phyloP scores from a whole-genome alignment of 2,888 invertebrate genomes.

The Eilema caniola region DNA sequence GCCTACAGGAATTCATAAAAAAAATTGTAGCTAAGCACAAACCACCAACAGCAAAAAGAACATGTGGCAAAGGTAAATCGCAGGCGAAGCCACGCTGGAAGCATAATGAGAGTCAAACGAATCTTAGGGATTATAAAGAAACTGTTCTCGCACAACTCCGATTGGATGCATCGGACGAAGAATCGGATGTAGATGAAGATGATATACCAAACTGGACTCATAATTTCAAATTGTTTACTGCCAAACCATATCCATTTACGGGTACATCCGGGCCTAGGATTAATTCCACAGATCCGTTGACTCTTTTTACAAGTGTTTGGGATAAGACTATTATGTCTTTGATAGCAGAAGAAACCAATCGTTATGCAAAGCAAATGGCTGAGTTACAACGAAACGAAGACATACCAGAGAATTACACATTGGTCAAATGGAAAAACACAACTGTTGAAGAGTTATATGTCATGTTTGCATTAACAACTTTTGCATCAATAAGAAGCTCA shows the following conservation, averaged over 20 bases:
- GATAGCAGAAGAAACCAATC: constrained; percentile 15
- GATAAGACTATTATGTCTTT: constrained; percentile 18
- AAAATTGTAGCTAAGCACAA: neutral
- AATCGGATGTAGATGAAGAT: neutral
- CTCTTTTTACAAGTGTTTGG: constrained; percentile 16
- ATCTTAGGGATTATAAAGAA: neutral
- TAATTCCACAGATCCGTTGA: constrained; percentile 13
- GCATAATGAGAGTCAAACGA: neutral
- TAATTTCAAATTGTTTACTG: constrained; percentile 13
- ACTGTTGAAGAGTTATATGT: constrained; percentile 15
- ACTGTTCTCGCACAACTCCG: neutral
- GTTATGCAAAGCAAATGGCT: constrained; percentile 12
- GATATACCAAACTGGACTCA: neutral
- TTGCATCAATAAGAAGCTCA: neutral
- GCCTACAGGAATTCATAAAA: neutral
- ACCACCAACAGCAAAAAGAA: neutral
- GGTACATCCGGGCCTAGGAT: constrained; percentile 6
- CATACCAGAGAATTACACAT: neutral
- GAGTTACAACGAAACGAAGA: constrained; percentile 1
- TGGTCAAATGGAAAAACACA: constrained; percentile 10
- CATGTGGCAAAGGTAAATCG: neutral
- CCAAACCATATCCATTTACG: constrained; percentile 8
- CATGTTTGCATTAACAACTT: neutral
- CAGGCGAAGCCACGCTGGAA: neutral
- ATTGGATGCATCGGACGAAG: neutral